Conservation (phyloP, 2,113 vertebrate species). For the Pristiophorus japonicus region DNA sequence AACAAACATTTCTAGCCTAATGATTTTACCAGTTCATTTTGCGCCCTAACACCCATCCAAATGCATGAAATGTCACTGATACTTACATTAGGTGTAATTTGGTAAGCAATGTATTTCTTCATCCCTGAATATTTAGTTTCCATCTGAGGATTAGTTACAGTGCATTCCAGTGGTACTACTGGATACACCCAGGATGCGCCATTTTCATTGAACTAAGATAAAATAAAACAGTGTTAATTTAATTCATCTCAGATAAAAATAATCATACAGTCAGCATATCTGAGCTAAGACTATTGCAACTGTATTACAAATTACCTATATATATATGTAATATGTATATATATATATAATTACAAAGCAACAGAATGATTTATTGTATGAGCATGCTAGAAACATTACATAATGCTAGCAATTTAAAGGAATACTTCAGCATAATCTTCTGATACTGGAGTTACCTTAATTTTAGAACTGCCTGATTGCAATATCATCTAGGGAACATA, state of each 20-base stretch:
- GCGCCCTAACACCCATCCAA: neutral
- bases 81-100: conserved; percentile 33
- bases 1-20: neutral
- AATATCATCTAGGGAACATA: too few species aligned
- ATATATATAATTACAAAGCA: neutral
- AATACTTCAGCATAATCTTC: neutral
- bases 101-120: conserved; percentile 32
- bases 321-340: too few species aligned
- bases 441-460: neutral
- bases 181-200: conserved; percentile 27
- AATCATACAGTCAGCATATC: neutral
- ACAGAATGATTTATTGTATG: neutral
- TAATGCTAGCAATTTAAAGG: neutral
- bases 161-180: conserved; percentile 24
- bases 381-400: neutral
- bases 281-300: neutral
- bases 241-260: neutral
- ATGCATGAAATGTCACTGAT: neutral
- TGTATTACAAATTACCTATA: neutral
- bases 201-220: conserved; percentile 5
- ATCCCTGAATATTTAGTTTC: conserved; percentile 37
- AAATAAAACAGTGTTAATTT: conserved; percentile 1
- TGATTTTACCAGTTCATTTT: neutral
- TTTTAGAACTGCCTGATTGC: neutral
- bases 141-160: neutral